These are phyloP conservation scores for Drosophila melanogaster DNA, from an alignment of 1,140 invertebrate species.

Conservation along the genomic window DNA sequence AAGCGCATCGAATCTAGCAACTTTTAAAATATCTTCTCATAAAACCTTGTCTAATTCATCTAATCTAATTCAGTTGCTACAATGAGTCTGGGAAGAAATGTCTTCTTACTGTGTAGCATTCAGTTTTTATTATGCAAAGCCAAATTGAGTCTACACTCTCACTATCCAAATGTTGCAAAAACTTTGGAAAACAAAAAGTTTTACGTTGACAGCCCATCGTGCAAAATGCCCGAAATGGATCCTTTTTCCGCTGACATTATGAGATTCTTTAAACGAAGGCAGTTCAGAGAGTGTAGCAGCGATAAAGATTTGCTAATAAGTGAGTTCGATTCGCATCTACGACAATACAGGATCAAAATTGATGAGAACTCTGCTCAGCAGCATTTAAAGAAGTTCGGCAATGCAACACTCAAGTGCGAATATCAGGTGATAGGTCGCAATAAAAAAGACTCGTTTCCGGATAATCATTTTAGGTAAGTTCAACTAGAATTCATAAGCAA, in stretches of 20 bases:
- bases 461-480: neutral
- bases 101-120: neutral
- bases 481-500: neutral
- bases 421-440: neutral
- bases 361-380: neutral
- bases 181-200: neutral
- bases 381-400: neutral
- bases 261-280: neutral
- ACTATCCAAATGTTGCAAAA: neutral
- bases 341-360: neutral
- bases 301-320: neutral
- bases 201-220: neutral
- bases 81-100: neutral
- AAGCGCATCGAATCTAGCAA: neutral
- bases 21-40: no score
- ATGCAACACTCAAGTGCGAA: neutral
- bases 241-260: conserved; percentile 1
- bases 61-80: neutral
- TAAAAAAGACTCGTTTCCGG: neutral
- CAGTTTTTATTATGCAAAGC: neutral
- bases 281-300: neutral
- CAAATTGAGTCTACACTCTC: neutral
- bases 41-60: neutral
- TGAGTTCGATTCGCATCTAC: neutral
- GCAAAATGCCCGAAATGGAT: neutral